A percentile compares a stretch with the other conserved stretches of the same genome.
Conservation (phyloP, 2,888 invertebrate species). For the Helobdella robusta region DNA sequence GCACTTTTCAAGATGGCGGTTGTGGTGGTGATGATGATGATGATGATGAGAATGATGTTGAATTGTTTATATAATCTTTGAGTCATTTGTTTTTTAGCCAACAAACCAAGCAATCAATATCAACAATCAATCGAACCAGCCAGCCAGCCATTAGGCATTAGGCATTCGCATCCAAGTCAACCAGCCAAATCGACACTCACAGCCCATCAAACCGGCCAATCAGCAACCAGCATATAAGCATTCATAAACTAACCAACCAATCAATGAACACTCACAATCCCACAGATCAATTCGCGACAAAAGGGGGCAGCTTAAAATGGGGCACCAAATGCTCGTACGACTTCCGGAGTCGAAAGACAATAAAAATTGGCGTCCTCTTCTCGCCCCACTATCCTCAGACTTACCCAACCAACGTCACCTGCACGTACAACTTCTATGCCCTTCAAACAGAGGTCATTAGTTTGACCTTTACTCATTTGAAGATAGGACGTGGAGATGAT, state of each 20-base stretch:
- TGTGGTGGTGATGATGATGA: no score
- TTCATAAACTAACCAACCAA: not conserved
- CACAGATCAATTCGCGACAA: constrained; percentile 5
- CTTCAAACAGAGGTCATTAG: not conserved
- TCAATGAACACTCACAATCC: no score
- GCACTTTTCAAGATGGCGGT: no score
- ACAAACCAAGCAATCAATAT: not conserved
- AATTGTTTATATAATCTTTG: no score
- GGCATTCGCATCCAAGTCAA: no score
- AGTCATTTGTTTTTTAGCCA: no score
- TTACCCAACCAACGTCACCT: not conserved
- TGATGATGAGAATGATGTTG: no score
- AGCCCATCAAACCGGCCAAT: no score
- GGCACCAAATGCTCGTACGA: constrained; percentile 14
- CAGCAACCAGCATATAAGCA: not conserved
- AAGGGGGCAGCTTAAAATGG: constrained; percentile 17
- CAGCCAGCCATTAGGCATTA: no score
- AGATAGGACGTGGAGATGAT: no score
- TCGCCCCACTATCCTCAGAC: constrained; percentile 13
- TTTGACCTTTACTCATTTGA: no score
- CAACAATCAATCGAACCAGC: not conserved
- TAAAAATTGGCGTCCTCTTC: constrained; percentile 16
- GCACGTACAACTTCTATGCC: not conserved
- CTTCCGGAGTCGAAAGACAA: constrained; percentile 10
- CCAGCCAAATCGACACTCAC: no score